A percentile compares a stretch with the other conserved stretches of the same genome.
Evolutionary conservation across 2,113 vertebrate genomes (phyloP).

Genomic region (Laterallus jamaicensis): DNA sequence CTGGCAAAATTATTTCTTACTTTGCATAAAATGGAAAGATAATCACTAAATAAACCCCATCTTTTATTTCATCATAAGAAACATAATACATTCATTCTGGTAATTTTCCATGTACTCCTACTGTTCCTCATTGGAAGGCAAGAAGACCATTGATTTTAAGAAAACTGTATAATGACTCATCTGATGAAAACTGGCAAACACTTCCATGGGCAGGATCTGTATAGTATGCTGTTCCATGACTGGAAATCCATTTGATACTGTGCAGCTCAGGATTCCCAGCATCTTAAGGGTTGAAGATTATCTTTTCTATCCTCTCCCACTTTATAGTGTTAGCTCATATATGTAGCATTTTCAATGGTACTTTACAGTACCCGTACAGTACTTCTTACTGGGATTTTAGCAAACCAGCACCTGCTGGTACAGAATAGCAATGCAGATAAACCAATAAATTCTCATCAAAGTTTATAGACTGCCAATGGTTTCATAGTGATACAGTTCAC

Average conservation of each 20-base stretch:
- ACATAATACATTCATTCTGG: background rate
- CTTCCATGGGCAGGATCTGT: background rate
- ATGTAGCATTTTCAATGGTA: background rate
- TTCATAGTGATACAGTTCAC: background rate
- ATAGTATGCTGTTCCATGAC: background rate
- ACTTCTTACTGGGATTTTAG: background rate
- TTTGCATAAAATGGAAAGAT: background rate
- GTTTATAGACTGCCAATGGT: background rate
- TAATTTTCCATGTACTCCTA: background rate
- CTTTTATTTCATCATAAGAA: background rate
- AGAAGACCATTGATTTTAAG: background rate
- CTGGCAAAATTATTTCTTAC: background rate
- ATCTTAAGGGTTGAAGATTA: background rate
- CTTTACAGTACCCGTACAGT: background rate
- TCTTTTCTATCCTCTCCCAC: background rate
- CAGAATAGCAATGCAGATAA: background rate
- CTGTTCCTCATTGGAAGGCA: background rate
- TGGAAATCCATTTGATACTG: background rate
- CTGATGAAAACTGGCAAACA: background rate
- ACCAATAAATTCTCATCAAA: background rate
- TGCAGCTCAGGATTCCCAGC: background rate
- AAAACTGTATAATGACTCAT: background rate
- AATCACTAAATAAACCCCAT: background rate
- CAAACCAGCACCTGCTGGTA: background rate
- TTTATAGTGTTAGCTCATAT: background rate